A percentile compares a stretch with the other conserved stretches of the same genome.
Evolutionary conservation across 1,140 invertebrate species (phyloP).

Genomic region (Nasonia vitripennis): DNA sequence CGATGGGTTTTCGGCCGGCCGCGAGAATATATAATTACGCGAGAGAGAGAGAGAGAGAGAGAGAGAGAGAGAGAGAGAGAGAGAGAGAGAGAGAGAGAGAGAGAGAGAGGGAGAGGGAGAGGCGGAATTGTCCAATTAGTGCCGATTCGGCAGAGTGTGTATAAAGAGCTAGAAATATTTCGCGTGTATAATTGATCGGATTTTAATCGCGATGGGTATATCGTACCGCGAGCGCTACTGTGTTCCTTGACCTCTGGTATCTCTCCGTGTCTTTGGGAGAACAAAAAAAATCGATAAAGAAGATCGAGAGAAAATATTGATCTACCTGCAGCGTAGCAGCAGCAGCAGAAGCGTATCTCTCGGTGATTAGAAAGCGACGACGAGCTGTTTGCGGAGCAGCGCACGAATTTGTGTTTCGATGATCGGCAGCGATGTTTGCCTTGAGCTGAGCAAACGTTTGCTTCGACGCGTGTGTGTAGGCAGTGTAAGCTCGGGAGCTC

Average conservation of each 20-base stretch:
- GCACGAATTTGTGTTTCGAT: no score
- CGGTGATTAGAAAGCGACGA: no score
- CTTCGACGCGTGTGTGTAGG: not conserved
- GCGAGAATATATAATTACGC: not conserved
- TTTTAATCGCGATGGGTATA: no score
- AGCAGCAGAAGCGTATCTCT: no score
- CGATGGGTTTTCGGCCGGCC: not conserved
- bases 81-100: not conserved
- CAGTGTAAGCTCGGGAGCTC: not conserved
- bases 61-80: not conserved
- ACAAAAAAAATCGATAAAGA: no score
- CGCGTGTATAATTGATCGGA: not conserved
- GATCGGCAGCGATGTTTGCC: not conserved
- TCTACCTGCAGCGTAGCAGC: no score
- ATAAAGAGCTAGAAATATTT: not conserved
- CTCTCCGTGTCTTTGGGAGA: no score
- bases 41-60: not conserved
- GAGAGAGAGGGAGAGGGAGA: not conserved
- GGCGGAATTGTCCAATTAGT: not conserved
- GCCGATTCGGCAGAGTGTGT: no score
- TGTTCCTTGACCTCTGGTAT: no score
- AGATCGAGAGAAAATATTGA: no score
- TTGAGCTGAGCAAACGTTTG: constrained; percentile 30
- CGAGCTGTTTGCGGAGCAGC: no score
- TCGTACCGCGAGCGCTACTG: no score